Conservation (phyloP, 2,888 invertebrate genomes). For the Megaustenia siamemsis region DNA sequence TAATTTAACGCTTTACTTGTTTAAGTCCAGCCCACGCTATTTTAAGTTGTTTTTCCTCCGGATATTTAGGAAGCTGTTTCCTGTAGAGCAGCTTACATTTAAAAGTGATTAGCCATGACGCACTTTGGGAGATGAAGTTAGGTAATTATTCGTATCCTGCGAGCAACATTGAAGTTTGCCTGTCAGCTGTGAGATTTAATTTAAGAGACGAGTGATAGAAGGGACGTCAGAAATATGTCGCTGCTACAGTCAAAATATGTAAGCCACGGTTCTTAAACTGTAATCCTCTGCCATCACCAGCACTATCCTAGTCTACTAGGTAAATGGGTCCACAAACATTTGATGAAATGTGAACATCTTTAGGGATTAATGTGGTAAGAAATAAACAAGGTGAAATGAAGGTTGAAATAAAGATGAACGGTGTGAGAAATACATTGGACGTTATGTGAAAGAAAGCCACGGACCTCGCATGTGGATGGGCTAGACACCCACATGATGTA, state of each 20-base stretch:
- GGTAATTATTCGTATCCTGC: constrained; percentile 13
- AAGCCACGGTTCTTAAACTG: too few relatives aligned
- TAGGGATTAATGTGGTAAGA: too few relatives aligned
- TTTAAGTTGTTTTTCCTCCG: neutral
- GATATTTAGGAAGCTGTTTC: constrained; percentile 28
- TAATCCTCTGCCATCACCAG: too few relatives aligned
- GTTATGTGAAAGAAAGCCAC: too few relatives aligned
- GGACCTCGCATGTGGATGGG: too few relatives aligned
- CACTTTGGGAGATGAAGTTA: neutral
- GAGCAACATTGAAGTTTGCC: neutral
- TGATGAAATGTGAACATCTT: too few relatives aligned
- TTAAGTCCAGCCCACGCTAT: neutral
- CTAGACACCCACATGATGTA: too few relatives aligned
- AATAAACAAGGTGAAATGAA: too few relatives aligned
- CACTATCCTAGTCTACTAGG: too few relatives aligned
- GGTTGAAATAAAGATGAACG: too few relatives aligned
- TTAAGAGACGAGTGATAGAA: neutral
- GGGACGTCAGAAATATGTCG: neutral
- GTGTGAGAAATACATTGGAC: too few relatives aligned
- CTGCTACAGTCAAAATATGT: neutral
- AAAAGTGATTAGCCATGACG: constrained; percentile 16
- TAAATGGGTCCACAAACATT: too few relatives aligned
- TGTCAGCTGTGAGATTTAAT: neutral
- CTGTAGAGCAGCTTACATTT: constrained; percentile 1
- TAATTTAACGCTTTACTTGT: neutral